These are phyloP conservation scores for Mastigias papua DNA, from an alignment of 30 jellyfish, hydroid and myxozoan genomes.

Conservation along the genomic window DNA sequence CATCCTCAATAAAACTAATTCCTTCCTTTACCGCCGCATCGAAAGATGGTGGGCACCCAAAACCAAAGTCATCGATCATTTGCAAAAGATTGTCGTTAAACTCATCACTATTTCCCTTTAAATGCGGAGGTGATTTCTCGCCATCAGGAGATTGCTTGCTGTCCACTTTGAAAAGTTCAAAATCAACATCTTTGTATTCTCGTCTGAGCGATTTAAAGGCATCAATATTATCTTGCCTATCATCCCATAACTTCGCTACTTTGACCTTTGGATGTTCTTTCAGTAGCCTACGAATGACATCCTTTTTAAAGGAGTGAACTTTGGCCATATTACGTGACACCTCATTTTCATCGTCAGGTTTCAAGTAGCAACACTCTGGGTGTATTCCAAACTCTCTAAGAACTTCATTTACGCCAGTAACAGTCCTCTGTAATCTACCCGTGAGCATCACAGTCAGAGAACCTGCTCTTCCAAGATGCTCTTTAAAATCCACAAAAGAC, in stretches of 20 bases:
- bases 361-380: slow-evolving; percentile 62
- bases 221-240: slow-evolving; percentile 81
- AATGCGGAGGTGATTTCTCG: not conserved
- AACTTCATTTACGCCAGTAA: slow-evolving; percentile 75
- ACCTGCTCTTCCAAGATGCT: slow-evolving; percentile 71
- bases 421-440: slow-evolving; percentile 79
- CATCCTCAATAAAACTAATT: slow-evolving; percentile 57
- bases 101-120: not conserved
- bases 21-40: slow-evolving; percentile 69
- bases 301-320: slow-evolving; percentile 71
- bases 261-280: slow-evolving; percentile 67
- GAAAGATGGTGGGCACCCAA: slow-evolving; percentile 31
- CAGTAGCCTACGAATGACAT: slow-evolving; percentile 62
- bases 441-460: slow-evolving; percentile 85
- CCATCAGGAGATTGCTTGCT: not conserved
- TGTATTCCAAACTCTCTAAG: slow-evolving; percentile 73
- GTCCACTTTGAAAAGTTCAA: slow-evolving; percentile 75
- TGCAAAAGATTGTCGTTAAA: not conserved
- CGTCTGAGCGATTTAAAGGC: slow-evolving; percentile 59
- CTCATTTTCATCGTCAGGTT: slow-evolving; percentile 72
- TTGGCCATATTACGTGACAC: slow-evolving; percentile 18
- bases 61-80: slow-evolving; percentile 65
- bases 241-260: slow-evolving; percentile 95
- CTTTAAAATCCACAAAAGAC: slow-evolving; percentile 73
- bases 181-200: slow-evolving; percentile 51